These are phyloP conservation scores for Phalera bucephala DNA, from an alignment of 2,888 invertebrate genomes.

Conservation along the genomic window DNA sequence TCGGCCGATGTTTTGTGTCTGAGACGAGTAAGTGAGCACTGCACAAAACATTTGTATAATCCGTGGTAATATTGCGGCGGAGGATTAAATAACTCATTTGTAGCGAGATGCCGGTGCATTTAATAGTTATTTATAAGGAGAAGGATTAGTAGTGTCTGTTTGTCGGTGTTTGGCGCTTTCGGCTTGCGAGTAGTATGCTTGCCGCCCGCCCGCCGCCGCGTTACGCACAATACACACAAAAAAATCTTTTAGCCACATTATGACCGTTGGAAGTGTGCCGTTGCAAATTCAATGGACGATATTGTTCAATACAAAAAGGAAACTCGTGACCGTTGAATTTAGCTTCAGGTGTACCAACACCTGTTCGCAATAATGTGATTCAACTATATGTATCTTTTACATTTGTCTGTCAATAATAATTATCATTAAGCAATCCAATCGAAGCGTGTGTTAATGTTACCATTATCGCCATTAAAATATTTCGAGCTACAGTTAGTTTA, in stretches of 20 bases:
- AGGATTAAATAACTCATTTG: constrained; percentile 71
- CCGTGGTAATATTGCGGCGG: constrained; percentile 66
- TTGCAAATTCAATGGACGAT: constrained; percentile 29
- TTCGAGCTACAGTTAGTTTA: constrained; percentile 59
- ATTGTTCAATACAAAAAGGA: constrained; percentile 38
- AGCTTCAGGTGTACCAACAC: constrained; percentile 14
- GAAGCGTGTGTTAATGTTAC: constrained; percentile 36
- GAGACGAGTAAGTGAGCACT: constrained; percentile 56
- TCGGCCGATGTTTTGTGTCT: constrained; percentile 51
- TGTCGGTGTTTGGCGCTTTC: constrained; percentile 57
- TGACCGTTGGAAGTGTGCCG: constrained; percentile 34
- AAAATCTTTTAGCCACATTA: constrained; percentile 46
- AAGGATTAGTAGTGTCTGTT: constrained; percentile 69
- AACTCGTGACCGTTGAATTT: constrained; percentile 23
- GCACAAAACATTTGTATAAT: constrained; percentile 70
- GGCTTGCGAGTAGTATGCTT: constrained; percentile 36
- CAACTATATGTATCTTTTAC: too few relatives aligned
- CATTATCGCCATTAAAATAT: constrained; percentile 54
- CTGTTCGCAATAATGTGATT: constrained; percentile 8
- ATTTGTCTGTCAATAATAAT: too few relatives aligned
- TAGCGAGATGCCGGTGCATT: constrained; percentile 66
- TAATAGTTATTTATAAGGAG: constrained; percentile 63
- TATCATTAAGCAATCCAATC: too few relatives aligned
- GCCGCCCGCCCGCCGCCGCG: constrained; percentile 40
- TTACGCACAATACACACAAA: constrained; percentile 63